Evolutionary conservation across 2,113 vertebrate genomes (phyloP), one percentile per base, ranked within the genome.

Genomic region (Thalassoma bifasciatum): DNA sequence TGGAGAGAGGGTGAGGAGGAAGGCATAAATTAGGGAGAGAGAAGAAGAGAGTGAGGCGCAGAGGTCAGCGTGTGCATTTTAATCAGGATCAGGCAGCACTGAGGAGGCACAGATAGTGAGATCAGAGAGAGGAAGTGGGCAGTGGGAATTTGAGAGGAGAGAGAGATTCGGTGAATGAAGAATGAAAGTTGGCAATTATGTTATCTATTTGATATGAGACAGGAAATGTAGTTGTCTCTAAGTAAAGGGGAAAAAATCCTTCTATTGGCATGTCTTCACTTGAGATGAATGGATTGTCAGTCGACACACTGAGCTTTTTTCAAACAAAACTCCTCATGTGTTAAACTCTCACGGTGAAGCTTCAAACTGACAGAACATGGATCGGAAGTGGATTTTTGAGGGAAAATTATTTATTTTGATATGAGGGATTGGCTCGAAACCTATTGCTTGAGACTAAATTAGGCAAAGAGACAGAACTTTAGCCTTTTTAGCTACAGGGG

Each of bases 31-130:
- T 71, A n/a, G 86, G 66, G 58, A 65, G 69, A 56, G 66, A 34
- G 76, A 63, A 72, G 86, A 78, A 51, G 60, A 58, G 63, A 79
- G 59, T 21, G 22, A 75, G 64, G 59, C 62, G 12, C 66, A 70
- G 69, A 75, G 88, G 87, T 93, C 90, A 92, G 76, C 68, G 34
- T 79, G 79, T 80, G 74, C 77, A 90, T 86, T 86, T 82, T 87
- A 90, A 89, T 88, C 73, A 77, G 59, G 58, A 77, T 58, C 37
- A 77, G 62, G 50, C n/a, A 14, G 51, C 67, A 58, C 24, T 24
- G 49, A 83, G 60, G 72, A 82, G 66, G 37, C 19, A 77, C 42
- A 69, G 63, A 85, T 47, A 66, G 70, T 66, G 19, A 67, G 62
- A 79, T 56, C 10, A 65, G 66, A 60, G 9, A 38, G 60, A 22